Evolutionary conservation across 2,113 vertebrate genomes (phyloP).

Genomic region (Mesoclemmys tuberculata): DNA sequence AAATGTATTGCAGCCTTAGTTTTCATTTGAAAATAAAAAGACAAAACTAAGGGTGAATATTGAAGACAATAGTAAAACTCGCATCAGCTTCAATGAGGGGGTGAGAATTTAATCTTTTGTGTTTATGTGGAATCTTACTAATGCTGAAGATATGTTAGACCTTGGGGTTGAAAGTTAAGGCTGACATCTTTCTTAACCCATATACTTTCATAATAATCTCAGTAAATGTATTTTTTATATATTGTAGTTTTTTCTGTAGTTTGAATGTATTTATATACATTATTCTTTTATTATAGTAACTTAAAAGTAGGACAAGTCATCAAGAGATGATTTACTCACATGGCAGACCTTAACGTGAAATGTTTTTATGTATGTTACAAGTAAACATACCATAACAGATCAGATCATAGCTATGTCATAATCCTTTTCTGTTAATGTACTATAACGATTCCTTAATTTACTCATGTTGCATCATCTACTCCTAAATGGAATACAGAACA

Average conservation of each 20-base stretch:
- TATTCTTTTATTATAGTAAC: background rate
- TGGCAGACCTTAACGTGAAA: background rate
- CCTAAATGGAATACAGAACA: background rate
- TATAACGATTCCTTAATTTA: background rate
- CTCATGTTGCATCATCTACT: background rate
- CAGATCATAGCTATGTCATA: background rate
- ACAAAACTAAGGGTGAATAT: background rate
- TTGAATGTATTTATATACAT: accelerated
- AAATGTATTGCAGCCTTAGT: background rate
- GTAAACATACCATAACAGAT: background rate
- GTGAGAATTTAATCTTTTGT: background rate
- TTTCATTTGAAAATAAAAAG: background rate
- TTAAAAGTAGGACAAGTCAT: background rate
- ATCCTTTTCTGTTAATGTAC: background rate
- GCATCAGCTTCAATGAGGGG: background rate
- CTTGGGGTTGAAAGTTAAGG: background rate
- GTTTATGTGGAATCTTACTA: background rate
- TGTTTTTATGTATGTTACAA: conserved; percentile 15
- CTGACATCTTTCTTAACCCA: background rate
- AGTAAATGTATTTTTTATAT: background rate
- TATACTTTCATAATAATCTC: background rate
- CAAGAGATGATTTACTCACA: background rate
- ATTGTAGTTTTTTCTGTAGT: background rate
- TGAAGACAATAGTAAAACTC: background rate
- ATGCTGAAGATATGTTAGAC: background rate